Base-by-base conservation (phyloP, 2,888 invertebrate genomes). In the Cheilosia scutellata region DNA sequence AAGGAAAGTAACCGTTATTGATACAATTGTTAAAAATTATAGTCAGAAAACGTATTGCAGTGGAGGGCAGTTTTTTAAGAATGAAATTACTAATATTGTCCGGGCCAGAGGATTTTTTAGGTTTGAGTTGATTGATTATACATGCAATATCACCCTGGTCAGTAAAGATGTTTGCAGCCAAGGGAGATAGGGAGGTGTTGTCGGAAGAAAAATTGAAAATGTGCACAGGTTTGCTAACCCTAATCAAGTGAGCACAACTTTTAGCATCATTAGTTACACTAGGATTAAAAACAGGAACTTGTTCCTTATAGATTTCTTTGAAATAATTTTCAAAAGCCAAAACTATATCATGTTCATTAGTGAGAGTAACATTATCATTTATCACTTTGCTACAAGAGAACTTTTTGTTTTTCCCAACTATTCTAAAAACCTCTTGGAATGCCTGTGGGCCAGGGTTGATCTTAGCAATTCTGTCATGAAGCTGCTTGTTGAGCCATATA, bases 401-500 rank as follows among this genome's bases (percentile, higher is more conserved):
- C 42, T 53, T 68, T 42, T 44, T 68, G 1, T 37, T 29, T 55
- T 42, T 42, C 2, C 31, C 42, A 4, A 42, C 49, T 4, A 42
- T 20, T 42, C 42, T 68, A 27, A 31, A 57, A 2, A 33, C 2
- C 7, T 7, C 6, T 33, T 33, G 6, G 31, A 33, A 33, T 5
- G 70, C 70, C 25, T 47, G 31, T 4, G 47, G 57, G 0, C 33
- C 47, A 2, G 58, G 57, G 11, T 25, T 25, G 0, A 70, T 58
- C 2, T 71, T 33, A 6, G 27, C 29, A 0, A 42, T 31, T 44
- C 55, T 55, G 1, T 60, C 37, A 7, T 58, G 27, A 7, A 58
- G n/a, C 16, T 71, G 25, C 4, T 58, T 13, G 11, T 58, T 71
- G 0, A 58, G 11, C 49, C 58, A 71, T 1, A 49, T 49, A 1